A percentile compares a stretch with the other conserved stretches of the same genome.
phyloP scores from a whole-genome alignment of 2,113 vertebrate genomes.

The Sceloporus undulatus region DNA sequence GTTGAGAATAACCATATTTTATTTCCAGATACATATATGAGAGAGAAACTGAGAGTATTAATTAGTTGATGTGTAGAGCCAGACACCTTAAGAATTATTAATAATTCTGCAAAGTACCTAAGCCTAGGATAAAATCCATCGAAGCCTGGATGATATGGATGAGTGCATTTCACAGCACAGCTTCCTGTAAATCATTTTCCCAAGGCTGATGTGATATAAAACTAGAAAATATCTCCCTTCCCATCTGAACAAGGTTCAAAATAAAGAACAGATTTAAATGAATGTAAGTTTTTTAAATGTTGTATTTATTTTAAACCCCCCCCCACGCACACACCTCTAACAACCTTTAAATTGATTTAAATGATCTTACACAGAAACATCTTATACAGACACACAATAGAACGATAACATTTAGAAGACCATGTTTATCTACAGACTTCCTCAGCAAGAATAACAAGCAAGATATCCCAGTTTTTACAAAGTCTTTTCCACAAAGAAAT shows the following conservation, averaged over 20 bases:
- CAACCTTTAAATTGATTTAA: no score
- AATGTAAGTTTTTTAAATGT: not conserved
- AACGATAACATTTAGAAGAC: not conserved
- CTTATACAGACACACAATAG: not conserved
- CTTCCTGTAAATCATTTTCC: not conserved
- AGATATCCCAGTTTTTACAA: not conserved
- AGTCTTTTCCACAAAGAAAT: no score
- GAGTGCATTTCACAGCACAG: slow-evolving; percentile 31
- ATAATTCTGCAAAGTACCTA: slow-evolving; percentile 21
- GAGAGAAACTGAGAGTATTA: not conserved
- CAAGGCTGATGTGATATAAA: not conserved
- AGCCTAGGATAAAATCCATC: slow-evolving; percentile 16
- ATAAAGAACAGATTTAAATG: not conserved
- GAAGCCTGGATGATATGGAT: slow-evolving; percentile 27
- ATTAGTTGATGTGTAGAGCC: not conserved
- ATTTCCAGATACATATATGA: not conserved
- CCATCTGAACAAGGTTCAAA: slow-evolving; percentile 7
- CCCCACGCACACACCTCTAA: no score
- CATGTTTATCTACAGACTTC: not conserved
- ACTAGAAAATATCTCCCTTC: not conserved
- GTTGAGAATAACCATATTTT: not conserved
- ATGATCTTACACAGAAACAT: no score
- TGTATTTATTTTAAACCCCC: no score
- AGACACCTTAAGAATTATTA: slow-evolving; percentile 16
- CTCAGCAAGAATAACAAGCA: not conserved